Conservation (phyloP, 2,797 vertebrate genomes). For the Eulemur mongoz region DNA sequence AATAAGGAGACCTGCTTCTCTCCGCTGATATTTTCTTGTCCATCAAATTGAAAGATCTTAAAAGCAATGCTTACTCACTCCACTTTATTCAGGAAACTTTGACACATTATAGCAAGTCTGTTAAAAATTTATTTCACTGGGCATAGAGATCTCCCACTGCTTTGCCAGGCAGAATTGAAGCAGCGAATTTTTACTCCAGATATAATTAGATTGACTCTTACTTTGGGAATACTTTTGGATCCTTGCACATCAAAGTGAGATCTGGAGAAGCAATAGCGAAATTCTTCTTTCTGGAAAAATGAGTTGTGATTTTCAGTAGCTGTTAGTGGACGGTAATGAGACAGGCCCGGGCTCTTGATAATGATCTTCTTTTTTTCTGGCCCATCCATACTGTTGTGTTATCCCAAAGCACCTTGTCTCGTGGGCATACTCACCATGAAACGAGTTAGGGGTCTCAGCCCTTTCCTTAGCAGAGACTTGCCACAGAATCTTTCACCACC, state of each 20-base stretch:
- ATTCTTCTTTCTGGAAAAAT: constrained; percentile 24
- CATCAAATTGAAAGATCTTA: constrained; percentile 78
- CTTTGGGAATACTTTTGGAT: constrained; percentile 46
- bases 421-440: constrained; percentile 22
- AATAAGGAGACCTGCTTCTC: constrained; percentile 43
- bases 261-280: constrained; percentile 65
- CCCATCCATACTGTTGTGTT: not conserved
- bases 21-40: constrained; percentile 65
- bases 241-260: constrained; percentile 74
- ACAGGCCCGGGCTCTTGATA: not conserved
- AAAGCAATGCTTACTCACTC: constrained; percentile 67
- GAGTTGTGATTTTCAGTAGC: constrained; percentile 56
- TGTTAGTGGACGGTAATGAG: constrained; percentile 44
- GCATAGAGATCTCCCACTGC: constrained; percentile 76
- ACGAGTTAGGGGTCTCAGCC: constrained; percentile 61
- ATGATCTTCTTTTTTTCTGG: not conserved
- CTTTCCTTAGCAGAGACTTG: constrained; percentile 24
- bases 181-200: constrained; percentile 70
- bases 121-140: constrained; percentile 77
- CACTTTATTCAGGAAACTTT: constrained; percentile 75
- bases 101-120: constrained; percentile 74
- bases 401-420: constrained; percentile 33
- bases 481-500: constrained; percentile 30
- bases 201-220: constrained; percentile 71
- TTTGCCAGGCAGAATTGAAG: constrained; percentile 66